These are phyloP conservation scores for Mus pahari DNA, from an alignment of 2,113 vertebrate species.

Conservation along the genomic window DNA sequence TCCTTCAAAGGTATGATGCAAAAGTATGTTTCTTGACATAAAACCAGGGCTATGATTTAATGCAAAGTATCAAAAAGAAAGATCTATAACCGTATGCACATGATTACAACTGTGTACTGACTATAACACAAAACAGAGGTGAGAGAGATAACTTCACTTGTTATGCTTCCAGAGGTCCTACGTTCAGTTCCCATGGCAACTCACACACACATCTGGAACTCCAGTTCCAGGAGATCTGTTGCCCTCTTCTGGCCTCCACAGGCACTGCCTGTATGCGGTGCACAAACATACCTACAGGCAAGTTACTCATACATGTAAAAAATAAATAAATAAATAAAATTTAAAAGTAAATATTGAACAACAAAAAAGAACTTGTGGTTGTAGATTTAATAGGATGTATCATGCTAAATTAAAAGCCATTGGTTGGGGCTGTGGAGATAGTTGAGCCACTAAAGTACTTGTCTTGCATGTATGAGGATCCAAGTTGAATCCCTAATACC, in stretches of 20 bases:
- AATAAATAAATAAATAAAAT: not conserved
- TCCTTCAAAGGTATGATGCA: not conserved
- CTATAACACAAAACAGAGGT: not conserved
- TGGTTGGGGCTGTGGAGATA: not conserved
- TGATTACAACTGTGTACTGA: not conserved
- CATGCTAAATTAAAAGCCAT: not conserved
- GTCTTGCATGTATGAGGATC: not conserved
- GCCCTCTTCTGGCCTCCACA: not conserved
- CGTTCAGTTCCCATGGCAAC: not conserved
- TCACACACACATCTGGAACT: not conserved
- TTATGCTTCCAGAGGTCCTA: not conserved
- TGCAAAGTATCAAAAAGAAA: not conserved
- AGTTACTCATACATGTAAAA: not conserved
- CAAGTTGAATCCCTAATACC: not conserved
- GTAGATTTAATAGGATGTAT: not conserved
- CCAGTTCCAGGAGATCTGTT: not conserved
- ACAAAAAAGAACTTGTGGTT: not conserved
- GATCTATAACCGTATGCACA: not conserved
- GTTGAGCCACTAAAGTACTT: not conserved
- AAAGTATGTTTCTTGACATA: not conserved
- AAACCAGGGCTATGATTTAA: not conserved
- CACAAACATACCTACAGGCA: not conserved
- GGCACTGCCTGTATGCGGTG: not conserved
- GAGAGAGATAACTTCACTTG: not conserved
- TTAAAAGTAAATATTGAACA: not conserved